A percentile compares a stretch with the other conserved stretches of the same genome.
These are phyloP conservation scores for Mallotus villosus DNA, from an alignment of 2,797 vertebrate species.

Conservation along the genomic window DNA sequence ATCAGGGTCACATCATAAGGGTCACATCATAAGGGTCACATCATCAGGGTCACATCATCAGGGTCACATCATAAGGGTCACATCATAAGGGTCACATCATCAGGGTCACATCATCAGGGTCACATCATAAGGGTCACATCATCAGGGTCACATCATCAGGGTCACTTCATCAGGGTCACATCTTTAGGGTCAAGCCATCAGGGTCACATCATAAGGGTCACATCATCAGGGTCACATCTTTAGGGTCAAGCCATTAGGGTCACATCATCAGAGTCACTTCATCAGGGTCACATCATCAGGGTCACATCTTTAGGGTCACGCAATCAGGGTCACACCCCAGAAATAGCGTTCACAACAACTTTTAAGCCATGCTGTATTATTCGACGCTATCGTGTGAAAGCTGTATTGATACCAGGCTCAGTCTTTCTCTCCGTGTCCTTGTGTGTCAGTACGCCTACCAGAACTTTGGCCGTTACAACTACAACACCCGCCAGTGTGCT, in stretches of 20 bases:
- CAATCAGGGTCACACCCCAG: too few relatives aligned
- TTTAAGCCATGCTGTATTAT: too few relatives aligned
- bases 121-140: conserved; percentile 42
- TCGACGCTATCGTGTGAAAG: too few relatives aligned
- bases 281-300: conserved; percentile 43
- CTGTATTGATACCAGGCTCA: neutral
- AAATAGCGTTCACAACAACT: too few relatives aligned
- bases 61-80: conserved; percentile 62
- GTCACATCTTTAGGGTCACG: too few relatives aligned
- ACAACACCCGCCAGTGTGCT: conserved; percentile 82
- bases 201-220: conserved; percentile 62
- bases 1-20: conserved; percentile 43
- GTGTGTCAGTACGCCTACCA: conserved; percentile 85
- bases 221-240: too few relatives aligned
- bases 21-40: conserved; percentile 61
- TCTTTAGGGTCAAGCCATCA: too few relatives aligned
- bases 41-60: conserved; percentile 43
- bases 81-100: conserved; percentile 41
- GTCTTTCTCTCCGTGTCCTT: neutral
- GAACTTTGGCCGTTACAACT: conserved; percentile 89
- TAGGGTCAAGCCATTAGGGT: too few relatives aligned
- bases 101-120: conserved; percentile 62
- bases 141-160: conserved; percentile 43
- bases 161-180: conserved; percentile 52
- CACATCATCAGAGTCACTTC: conserved; percentile 57